Conservation (phyloP, 2,797 vertebrate genomes). For the Kryptolebias ocellatus region DNA sequence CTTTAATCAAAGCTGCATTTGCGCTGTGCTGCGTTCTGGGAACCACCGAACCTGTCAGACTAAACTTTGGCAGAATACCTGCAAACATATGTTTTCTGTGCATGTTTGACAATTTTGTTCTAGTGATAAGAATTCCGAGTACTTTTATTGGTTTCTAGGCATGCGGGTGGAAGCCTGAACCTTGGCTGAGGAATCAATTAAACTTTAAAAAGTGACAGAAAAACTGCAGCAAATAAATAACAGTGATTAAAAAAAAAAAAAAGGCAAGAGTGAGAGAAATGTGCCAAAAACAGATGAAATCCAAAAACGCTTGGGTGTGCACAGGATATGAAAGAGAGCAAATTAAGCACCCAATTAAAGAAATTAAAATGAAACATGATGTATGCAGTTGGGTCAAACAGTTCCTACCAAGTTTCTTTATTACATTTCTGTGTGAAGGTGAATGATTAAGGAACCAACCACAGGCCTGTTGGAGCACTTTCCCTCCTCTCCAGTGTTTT, state of each 20-base stretch:
- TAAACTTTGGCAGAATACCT: constrained; percentile 34
- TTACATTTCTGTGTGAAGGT: constrained; percentile 42
- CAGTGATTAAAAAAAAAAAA: too few species aligned
- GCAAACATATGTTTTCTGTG: constrained; percentile 5
- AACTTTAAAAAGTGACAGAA: constrained; percentile 12
- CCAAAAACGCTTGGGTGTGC: constrained; percentile 32
- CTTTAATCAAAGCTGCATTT: constrained; percentile 90
- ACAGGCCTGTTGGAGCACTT: constrained; percentile 22
- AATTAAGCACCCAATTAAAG: constrained; percentile 62
- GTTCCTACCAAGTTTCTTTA: constrained; percentile 52
- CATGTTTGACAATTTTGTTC: constrained; percentile 6
- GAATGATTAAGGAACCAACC: constrained; percentile 51
- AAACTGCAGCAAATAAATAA: too few species aligned
- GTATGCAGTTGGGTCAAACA: constrained; percentile 36
- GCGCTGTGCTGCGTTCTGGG: too few species aligned
- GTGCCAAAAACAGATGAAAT: constrained; percentile 31
- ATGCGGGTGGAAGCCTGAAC: background rate
- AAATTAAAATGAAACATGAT: constrained; percentile 63
- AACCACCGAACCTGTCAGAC: constrained; percentile 12
- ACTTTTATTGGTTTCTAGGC: background rate
- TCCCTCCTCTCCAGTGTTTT: constrained; percentile 22
- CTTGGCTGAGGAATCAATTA: constrained; percentile 24
- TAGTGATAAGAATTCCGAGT: background rate
- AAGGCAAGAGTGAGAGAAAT: constrained; percentile 13
- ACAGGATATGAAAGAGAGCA: constrained; percentile 41